Evolutionary conservation across 2,113 vertebrate species (phyloP).

Genomic region (Platysternon megacephalum): DNA sequence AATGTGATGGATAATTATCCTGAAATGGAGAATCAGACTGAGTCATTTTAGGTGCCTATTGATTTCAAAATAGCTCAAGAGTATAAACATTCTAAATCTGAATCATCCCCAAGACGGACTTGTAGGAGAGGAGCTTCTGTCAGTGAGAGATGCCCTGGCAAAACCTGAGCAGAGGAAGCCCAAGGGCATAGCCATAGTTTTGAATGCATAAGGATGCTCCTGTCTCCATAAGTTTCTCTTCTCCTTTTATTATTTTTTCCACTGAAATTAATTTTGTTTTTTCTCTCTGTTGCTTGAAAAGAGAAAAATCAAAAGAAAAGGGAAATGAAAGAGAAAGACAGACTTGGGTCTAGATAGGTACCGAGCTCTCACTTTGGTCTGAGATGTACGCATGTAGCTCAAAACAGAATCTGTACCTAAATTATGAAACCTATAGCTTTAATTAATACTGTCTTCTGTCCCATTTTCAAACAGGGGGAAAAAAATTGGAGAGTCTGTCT

Average conservation of each 20-base stretch:
- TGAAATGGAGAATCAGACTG: constrained; percentile 16
- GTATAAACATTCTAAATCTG: constrained; percentile 3
- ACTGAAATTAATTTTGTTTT: constrained; percentile 36
- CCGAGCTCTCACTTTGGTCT: constrained; percentile 26
- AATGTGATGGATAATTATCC: background rate
- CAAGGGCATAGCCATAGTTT: background rate
- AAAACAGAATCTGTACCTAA: constrained; percentile 58
- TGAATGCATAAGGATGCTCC: constrained; percentile 29
- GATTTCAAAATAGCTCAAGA: constrained; percentile 41
- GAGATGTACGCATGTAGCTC: constrained; percentile 46
- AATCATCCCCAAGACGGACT: constrained; percentile 3
- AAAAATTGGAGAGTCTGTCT: background rate
- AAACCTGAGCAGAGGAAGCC: constrained; percentile 34
- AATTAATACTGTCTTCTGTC: constrained; percentile 38
- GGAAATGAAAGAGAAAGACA: background rate
- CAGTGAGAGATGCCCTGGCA: constrained; percentile 7
- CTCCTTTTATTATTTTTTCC: background rate
- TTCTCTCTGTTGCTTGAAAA: background rate
- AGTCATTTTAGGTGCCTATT: constrained; percentile 24
- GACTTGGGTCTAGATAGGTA: constrained; percentile 53
- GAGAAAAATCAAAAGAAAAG: constrained; percentile 12
- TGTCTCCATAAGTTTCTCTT: constrained; percentile 13
- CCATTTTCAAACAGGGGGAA: background rate
- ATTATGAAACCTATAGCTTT: constrained; percentile 50
- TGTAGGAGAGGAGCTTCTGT: constrained; percentile 14